A percentile compares a stretch with the other conserved stretches of the same genome.
Conservation (phyloP, 1,140 invertebrate genomes). For the Megalonaias nervosa region DNA sequence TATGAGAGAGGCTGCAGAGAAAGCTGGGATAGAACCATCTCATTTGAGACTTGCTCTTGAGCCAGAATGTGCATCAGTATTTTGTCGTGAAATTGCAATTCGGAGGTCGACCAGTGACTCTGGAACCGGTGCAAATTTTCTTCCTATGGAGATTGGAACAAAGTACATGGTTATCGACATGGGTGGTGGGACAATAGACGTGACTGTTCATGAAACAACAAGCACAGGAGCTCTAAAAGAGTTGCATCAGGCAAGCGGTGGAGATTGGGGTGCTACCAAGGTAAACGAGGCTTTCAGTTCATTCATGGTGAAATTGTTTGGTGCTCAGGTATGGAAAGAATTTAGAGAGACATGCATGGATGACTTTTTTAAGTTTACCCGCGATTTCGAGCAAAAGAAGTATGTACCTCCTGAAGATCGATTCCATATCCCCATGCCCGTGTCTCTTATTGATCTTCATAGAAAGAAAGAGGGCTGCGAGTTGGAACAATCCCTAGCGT, state of each 20-base stretch:
- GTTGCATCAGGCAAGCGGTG: slow-evolving; percentile 18
- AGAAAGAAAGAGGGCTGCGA: slow-evolving; percentile 5
- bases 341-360: slow-evolving; percentile 13
- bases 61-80: slow-evolving; percentile 28
- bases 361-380: slow-evolving; percentile 11
- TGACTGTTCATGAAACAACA: slow-evolving; percentile 10
- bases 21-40: slow-evolving; percentile 10
- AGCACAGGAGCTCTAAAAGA: slow-evolving; percentile 11
- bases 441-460: neutral
- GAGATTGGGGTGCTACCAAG: slow-evolving; percentile 11
- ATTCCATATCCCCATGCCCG: slow-evolving; percentile 6
- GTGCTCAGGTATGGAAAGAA: slow-evolving; percentile 2
- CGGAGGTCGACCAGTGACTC: neutral
- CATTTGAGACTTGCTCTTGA: slow-evolving; percentile 25
- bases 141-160: slow-evolving; percentile 3
- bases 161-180: slow-evolving; percentile 15
- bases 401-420: neutral
- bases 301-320: slow-evolving; percentile 7
- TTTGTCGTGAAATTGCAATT: slow-evolving; percentile 1
- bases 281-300: slow-evolving; percentile 21
- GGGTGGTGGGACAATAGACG: slow-evolving; percentile 27
- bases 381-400: slow-evolving; percentile 29
- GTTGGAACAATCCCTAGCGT: neutral
- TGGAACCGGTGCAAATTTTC: neutral
- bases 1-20: slow-evolving; percentile 16